Evolutionary conservation across 2,888 invertebrate genomes (phyloP).

Genomic region (Lamellibrachia satsuma): DNA sequence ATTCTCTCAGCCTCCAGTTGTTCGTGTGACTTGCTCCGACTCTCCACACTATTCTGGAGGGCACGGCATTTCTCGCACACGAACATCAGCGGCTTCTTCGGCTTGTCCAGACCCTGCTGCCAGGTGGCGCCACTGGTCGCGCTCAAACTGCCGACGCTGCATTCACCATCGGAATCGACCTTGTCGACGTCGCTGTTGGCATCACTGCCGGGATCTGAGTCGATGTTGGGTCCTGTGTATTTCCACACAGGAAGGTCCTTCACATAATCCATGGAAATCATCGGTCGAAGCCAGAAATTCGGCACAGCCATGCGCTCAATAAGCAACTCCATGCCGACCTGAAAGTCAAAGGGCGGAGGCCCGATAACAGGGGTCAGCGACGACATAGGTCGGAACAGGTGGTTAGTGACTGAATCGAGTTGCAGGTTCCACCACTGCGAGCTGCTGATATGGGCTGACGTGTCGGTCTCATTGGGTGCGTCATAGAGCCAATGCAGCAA

Average conservation of each 20-base stretch:
- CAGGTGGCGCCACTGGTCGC: constrained; percentile 24
- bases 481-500: constrained; percentile 35
- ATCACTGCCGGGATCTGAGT: constrained; percentile 41
- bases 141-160: not conserved
- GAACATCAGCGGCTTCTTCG: constrained; percentile 36
- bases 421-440: constrained; percentile 65
- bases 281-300: constrained; percentile 66
- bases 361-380: constrained; percentile 50
- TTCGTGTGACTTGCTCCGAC: constrained; percentile 26
- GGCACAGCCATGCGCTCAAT: constrained; percentile 66
- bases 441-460: not conserved
- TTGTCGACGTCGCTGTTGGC: constrained; percentile 27
- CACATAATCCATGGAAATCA: constrained; percentile 67
- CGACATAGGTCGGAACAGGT: constrained; percentile 59
- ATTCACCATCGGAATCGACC: constrained; percentile 35
- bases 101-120: constrained; percentile 17
- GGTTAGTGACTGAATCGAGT: constrained; percentile 57
- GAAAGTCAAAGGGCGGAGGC: constrained; percentile 55
- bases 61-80: constrained; percentile 44
- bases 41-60: constrained; percentile 32
- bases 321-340: constrained; percentile 60
- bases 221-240: constrained; percentile 42
- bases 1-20: constrained; percentile 35
- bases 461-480: constrained; percentile 20
- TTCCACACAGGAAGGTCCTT: constrained; percentile 68